Base-by-base conservation (phyloP, 2,797 vertebrate genomes). In the Mycteria americana region DNA sequence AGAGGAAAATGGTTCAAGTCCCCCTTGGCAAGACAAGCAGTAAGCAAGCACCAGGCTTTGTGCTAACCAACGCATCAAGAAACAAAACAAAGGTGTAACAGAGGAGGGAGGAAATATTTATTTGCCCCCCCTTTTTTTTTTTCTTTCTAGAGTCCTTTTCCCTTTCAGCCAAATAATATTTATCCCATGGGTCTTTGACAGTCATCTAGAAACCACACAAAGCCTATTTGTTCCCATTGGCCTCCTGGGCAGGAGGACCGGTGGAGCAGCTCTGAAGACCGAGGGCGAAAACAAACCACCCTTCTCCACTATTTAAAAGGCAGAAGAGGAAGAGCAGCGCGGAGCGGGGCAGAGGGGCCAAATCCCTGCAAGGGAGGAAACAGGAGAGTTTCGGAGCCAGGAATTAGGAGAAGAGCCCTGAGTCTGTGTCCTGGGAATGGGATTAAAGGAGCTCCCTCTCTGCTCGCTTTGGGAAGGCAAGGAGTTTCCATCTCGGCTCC, bases 171-270 rank as follows among this genome's bases (percentile, higher is more conserved):
- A 96, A 96, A 97, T 95, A 80, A 85, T 91, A 94, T 95, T 98
- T 97, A 96, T 95, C 89, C 87, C 63, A 53, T 41, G 51, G 92
- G 92, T 81, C 72, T 97, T 72, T 97, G 98, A 93, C 97, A 97
- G 92, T 81, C 92, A 28, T 46, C 83, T 96, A 88, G 80, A 95
- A 97, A 96, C 75, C 89, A 95, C 94, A 98, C 98, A 98, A 98
- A 97, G 95, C 68, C 84, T 92, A 86, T 97, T 98, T 98, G 98
- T 98, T 97, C 90, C 94, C 84, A 46, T 86, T 95, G 62, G 13
- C 75, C 95, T 96, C 85, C 53, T 13, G 6, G 86, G 97, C 94
- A 28, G 82, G 53, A 94, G 53, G 54, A 91, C 74, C 7, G 59
- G 95, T 85, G 46, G 80, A 95, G 54, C 92, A 93, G 82, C 79